A percentile compares a stretch with the other conserved stretches of the same genome.
Evolutionary conservation across 2,113 vertebrate species (phyloP).

Genomic region (Sceloporus undulatus): DNA sequence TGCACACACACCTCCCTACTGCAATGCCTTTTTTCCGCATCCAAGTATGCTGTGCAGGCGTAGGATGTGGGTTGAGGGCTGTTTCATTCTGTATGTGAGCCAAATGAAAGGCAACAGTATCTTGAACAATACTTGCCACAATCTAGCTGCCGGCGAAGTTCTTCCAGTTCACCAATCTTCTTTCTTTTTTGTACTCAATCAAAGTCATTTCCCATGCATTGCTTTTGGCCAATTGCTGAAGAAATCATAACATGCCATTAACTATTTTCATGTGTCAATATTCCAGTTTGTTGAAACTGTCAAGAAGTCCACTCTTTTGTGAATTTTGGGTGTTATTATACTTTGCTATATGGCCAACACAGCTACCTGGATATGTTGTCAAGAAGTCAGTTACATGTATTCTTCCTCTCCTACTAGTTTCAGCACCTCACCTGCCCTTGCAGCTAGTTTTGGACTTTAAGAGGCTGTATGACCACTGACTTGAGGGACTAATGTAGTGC

Average conservation of each 20-base stretch:
- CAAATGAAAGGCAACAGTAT: slow-evolving; percentile 22
- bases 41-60: background rate
- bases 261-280: background rate
- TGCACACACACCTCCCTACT: slow-evolving; percentile 10
- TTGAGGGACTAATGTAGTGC: background rate
- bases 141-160: slow-evolving; percentile 6
- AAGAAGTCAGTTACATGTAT: background rate
- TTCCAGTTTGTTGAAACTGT: background rate
- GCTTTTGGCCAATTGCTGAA: background rate
- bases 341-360: no score
- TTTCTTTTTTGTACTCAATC: background rate
- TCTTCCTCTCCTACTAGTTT: no score
- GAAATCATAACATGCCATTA: background rate
- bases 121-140: slow-evolving; percentile 16
- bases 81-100: slow-evolving; percentile 26
- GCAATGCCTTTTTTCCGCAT: slow-evolving; percentile 24
- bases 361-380: no score
- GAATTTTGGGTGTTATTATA: no score
- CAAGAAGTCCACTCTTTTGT: background rate
- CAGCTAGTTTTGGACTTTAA: background rate
- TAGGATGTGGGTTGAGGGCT: background rate
- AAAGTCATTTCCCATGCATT: background rate
- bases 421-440: background rate
- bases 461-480: background rate
- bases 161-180: background rate